phyloP scores from a whole-genome alignment of 64 coral and sea anemone species.

The Astreopora myriophthalma region DNA sequence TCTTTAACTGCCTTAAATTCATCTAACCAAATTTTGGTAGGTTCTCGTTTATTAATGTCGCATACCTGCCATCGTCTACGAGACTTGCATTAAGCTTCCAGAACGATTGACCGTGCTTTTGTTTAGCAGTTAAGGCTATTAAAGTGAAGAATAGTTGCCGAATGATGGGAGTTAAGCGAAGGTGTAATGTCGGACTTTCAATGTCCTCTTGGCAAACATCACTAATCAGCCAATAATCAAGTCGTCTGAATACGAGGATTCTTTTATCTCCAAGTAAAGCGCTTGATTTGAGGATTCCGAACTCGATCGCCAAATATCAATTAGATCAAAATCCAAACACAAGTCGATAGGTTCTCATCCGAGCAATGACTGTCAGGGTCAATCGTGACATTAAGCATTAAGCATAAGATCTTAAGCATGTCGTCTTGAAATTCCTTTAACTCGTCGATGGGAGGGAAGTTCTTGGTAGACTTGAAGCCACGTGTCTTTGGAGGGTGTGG shows the following conservation, averaged over 20 bases:
- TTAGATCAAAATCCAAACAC: no score
- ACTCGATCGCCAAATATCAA: no score
- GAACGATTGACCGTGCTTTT: neutral
- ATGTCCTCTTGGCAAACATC: conserved; percentile 26
- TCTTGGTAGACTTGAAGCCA: no score
- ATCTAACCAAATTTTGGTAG: neutral
- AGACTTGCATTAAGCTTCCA: conserved; percentile 37
- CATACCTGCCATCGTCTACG: neutral
- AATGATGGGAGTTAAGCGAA: conserved; percentile 7
- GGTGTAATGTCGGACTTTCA: conserved; percentile 1
- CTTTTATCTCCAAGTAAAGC: conserved; percentile 20
- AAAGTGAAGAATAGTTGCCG: neutral
- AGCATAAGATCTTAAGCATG: no score
- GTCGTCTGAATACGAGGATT: conserved; percentile 22
- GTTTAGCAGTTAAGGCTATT: neutral
- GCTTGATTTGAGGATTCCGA: no score
- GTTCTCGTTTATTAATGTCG: conserved; percentile 17
- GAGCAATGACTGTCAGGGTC: no score
- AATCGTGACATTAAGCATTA: no score
- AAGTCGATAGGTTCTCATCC: no score
- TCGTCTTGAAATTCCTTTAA: no score
- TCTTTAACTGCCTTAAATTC: conserved; percentile 44
- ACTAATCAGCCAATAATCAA: conserved; percentile 12
- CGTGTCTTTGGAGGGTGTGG: no score
- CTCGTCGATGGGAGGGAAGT: no score